Base-by-base conservation (phyloP, 1,140 invertebrate species). In the Papilio dardanus region DNA sequence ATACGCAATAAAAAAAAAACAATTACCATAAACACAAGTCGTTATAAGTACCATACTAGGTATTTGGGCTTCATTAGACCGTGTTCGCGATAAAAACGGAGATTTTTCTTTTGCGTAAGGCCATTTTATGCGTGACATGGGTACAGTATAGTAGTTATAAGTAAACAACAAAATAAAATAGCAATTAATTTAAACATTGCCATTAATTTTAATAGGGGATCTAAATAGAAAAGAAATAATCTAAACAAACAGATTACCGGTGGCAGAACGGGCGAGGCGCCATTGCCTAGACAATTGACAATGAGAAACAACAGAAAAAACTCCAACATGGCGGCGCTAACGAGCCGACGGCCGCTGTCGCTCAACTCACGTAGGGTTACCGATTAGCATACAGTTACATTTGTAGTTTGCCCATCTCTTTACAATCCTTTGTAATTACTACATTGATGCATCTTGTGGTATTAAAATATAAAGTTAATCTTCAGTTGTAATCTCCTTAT, bases 311-410 rank as follows among this genome's bases (percentile, higher is more conserved):
- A 79, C 75, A 71, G 69, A 76, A 73, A 54, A 81, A 80, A 82
- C 46, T 14, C 37, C 62, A 86, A 88, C 79, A 86, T 86, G 84
- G 86, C 85, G 82, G 77, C 84, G 78, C 81, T 86, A 86, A 86
- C 83, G 77, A 86, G 86, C 77, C 81, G 81, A 81, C 81, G 80
- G 54, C 28, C 68, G 77, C 81, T 84, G 85, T 85, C 82, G 84
- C 77, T 82, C 82, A 54, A 74, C 77, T 79, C 68, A 46, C 24
- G 7, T 30, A 74, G 62, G 58, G 62, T 42, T 74, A 74, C 54
- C 73, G 12, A 66, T 66, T 40, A 37, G 28, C 37, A 74, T 24
- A 35, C n/a, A n/a, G n/a, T n/a, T n/a, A n/a, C n/a, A n/a, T n/a
- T n/a, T n/a, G n/a, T n/a, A n/a, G n/a, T n/a, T n/a, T n/a, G n/a